Conservation (phyloP, 1,140 invertebrate genomes). For the Temnothorax longispinosus region DNA sequence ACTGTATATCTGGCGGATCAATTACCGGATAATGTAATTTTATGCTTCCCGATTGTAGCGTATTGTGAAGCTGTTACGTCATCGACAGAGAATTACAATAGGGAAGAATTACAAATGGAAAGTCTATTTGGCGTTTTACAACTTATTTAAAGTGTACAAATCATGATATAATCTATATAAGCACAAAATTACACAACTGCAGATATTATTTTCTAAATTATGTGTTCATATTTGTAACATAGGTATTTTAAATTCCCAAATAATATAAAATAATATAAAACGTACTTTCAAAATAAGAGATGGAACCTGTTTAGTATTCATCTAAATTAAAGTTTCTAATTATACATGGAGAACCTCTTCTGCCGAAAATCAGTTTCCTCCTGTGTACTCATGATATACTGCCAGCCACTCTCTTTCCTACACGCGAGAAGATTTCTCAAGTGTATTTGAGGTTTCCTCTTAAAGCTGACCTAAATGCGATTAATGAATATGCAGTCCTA, state of each 20-base stretch:
- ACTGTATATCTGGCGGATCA: background rate
- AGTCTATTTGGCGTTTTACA: background rate
- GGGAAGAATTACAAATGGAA: background rate
- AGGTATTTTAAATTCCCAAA: background rate
- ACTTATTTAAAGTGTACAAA: background rate
- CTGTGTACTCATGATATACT: background rate
- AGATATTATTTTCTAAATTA: background rate
- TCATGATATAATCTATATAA: background rate
- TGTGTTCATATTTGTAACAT: background rate
- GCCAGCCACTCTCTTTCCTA: slow-evolving; percentile 11
- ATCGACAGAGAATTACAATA: background rate
- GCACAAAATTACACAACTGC: background rate
- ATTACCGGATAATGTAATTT: background rate
- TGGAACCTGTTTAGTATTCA: background rate
- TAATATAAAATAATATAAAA: background rate
- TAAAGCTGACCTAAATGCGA: slow-evolving; percentile 45
- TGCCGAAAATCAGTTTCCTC: slow-evolving; percentile 32
- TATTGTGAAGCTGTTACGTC: slow-evolving; percentile 2
- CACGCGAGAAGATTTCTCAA: slow-evolving; percentile 53
- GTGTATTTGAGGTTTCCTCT: slow-evolving; percentile 57
- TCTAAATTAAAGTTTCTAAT: slow-evolving; percentile 21
- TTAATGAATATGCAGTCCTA: slow-evolving; percentile 29
- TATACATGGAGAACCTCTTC: slow-evolving; percentile 3
- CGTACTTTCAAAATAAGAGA: background rate
- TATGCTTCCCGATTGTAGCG: background rate